phyloP scores from a whole-genome alignment of 2,888 invertebrate species.

The Fissipunctia ypsillon region DNA sequence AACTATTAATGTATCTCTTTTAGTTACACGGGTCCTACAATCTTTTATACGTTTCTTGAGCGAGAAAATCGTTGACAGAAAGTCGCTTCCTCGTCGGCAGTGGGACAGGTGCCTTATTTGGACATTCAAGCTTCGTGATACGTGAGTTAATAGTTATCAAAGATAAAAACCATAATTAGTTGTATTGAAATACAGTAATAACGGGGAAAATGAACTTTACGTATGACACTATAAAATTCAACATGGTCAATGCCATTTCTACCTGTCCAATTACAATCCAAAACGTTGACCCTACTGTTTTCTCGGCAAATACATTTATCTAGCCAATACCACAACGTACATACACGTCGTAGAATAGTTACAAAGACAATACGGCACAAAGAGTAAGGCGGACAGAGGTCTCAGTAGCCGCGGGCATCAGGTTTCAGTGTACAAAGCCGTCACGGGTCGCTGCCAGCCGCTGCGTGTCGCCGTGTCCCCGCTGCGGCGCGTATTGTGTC shows the following conservation, averaged over 20 bases:
- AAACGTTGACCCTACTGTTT: neutral
- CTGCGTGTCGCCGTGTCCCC: neutral
- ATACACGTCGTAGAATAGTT: neutral
- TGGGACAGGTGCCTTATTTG: neutral
- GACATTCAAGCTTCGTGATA: neutral
- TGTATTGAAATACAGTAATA: neutral
- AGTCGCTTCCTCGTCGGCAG: neutral
- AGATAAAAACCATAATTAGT: neutral
- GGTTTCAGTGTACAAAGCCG: conserved; percentile 52
- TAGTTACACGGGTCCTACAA: neutral
- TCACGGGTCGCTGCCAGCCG: conserved; percentile 35
- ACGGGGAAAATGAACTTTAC: neutral
- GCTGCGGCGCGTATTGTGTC: conserved; percentile 22
- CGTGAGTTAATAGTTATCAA: neutral
- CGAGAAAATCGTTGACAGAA: no score
- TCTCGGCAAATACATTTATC: neutral
- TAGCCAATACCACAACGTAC: neutral
- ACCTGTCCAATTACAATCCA: neutral
- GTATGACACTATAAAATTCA: no score
- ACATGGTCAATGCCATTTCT: neutral
- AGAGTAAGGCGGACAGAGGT: conserved; percentile 1
- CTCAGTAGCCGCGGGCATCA: conserved; percentile 28
- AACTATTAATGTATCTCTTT: no score
- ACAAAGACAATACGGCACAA: conserved; percentile 15
- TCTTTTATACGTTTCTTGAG: neutral